Evolutionary conservation across 2,888 invertebrate genomes (phyloP), one percentile per base, ranked within the genome.

Genomic region (Merodon equestris): DNA sequence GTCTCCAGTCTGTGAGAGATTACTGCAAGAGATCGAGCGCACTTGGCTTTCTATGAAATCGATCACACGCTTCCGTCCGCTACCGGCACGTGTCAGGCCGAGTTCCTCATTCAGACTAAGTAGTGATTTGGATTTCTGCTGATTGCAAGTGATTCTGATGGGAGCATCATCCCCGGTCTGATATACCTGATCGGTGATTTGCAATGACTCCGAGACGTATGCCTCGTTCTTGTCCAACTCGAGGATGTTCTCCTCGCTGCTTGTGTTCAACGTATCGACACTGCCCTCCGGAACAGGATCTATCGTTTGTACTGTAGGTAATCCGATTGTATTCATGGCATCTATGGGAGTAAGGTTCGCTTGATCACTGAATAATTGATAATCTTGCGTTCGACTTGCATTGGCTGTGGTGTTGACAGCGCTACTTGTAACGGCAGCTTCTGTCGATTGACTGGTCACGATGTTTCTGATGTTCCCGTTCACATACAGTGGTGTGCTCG

Each of bases 301-400:
- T 18, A 54, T 40, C 40, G 58, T 45, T 42, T 73, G 66, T 61
- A 77, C 75, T 42, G 68, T 68, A 42, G 85, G 85, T 73, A 89
- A 74, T 4, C 89, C 88, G 72, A 88, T 67, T 15, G 86, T 88
- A 48, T 89, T 89, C 88, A 88, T 88, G 53, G 84, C 83, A 45
- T 68, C 70, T 42, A 83, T 81, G 76, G 83, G 84, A 75, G 75
- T 81, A 66, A 81, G 66, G 71, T 75, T 66, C 14, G 66, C 34
- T 56, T 66, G 47, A 34, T 81, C 75, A 27, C 15, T 70, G 10
- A 15, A 45, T 36, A 56, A 45, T 1, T 53, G 54, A 54, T 64
- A 64, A 4, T 60, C 44, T 45, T 61, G 74, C 2, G 60, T 51
- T 10, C 54, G 63, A 13, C 50, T 60, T 1, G 79, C 63, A 34